These are phyloP conservation scores for Halocynthia aurantium DNA, from an alignment of 23 tunicate genomes.

Conservation along the genomic window DNA sequence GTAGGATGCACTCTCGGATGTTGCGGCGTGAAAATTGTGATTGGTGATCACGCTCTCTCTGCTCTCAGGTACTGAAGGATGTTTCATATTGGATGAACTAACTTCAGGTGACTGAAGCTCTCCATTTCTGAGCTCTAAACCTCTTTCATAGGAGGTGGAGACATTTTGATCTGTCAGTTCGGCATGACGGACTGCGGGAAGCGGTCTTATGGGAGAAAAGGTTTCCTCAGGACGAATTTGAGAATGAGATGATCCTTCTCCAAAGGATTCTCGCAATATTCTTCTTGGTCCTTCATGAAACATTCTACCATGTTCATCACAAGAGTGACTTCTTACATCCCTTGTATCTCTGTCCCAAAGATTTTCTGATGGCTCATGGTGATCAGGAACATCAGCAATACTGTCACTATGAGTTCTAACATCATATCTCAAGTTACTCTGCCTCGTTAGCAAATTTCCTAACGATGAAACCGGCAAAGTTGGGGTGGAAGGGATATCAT, in stretches of 20 bases:
- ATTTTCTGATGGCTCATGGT: too few species aligned
- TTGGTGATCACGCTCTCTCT: neutral
- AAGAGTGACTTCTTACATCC: too few species aligned
- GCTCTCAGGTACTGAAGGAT: neutral
- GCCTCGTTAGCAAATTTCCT: neutral
- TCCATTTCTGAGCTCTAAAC: neutral
- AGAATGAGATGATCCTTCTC: neutral
- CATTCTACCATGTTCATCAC: constrained; percentile 4
- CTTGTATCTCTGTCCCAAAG: too few species aligned
- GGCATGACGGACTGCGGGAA: neutral
- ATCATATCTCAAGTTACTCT: neutral
- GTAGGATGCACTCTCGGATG: neutral
- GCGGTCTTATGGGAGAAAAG: neutral
- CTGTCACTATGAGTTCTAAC: neutral
- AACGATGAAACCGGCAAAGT: constrained; percentile 10
- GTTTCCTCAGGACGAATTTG: neutral
- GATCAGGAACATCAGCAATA: too few species aligned
- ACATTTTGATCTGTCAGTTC: neutral
- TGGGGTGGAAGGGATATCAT: constrained; percentile 23
- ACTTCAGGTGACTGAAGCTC: constrained; percentile 31
- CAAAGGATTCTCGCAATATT: neutral
- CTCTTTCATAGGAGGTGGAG: neutral
- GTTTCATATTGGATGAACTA: constrained; percentile 16
- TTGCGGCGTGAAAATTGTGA: neutral
- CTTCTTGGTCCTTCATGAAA: neutral